A percentile compares a stretch with the other conserved stretches of the same genome.
Evolutionary conservation across 2,888 invertebrate genomes (phyloP).

Genomic region (Oxystoma pomonae): DNA sequence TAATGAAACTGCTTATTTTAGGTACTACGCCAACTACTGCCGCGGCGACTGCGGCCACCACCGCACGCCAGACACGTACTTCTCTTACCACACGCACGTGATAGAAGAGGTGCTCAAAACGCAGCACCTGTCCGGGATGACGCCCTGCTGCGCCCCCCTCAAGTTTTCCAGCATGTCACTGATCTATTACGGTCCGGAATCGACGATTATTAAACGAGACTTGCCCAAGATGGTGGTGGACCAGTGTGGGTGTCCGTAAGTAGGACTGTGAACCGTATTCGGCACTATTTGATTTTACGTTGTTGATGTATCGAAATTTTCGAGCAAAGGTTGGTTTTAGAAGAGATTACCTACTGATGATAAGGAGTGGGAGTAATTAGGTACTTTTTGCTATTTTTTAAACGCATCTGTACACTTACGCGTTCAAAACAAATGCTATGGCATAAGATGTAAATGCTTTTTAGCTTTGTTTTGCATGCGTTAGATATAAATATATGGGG

Average conservation of each 20-base stretch:
- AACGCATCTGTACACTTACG: no score
- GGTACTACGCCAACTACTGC: constrained; percentile 93
- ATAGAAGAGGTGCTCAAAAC: constrained; percentile 84
- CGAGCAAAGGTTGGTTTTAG: no score
- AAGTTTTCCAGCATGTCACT: constrained; percentile 90
- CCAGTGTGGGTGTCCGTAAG: constrained; percentile 90
- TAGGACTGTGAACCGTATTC: no score
- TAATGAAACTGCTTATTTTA: constrained; percentile 45
- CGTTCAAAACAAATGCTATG: no score
- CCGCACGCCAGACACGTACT: constrained; percentile 76
- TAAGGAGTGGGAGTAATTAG: no score
- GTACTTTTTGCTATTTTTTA: no score
- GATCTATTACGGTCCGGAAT: constrained; percentile 87
- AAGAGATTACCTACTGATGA: no score
- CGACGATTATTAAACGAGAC: constrained; percentile 88
- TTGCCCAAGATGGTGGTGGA: constrained; percentile 95
- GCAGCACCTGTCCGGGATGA: constrained; percentile 70
- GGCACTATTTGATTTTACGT: no score
- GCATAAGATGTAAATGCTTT: no score
- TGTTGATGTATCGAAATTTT: no score
- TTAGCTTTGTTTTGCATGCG: no score
- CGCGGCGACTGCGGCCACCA: constrained; percentile 81
- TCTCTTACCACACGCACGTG: constrained; percentile 86
- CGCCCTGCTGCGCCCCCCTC: constrained; percentile 88
- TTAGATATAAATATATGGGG: no score